Percentiles rank a stretch among this genome's conserved stretches.
phyloP scores from a whole-genome alignment of 2,113 vertebrate species.

The Gymnogyps californianus region DNA sequence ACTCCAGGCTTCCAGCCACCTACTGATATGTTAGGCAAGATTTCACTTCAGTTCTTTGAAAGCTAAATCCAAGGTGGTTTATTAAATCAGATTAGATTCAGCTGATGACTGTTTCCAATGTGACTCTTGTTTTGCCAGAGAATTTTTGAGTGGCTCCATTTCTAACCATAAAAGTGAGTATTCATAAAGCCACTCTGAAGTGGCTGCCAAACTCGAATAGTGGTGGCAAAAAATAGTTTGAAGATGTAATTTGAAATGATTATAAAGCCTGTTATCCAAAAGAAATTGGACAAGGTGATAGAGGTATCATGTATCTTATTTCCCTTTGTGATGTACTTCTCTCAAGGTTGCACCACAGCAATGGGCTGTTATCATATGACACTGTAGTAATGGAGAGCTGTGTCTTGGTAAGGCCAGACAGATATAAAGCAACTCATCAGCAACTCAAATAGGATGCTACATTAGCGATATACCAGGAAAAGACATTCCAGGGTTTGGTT shows the following conservation, averaged over 20 bases:
- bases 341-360: background rate
- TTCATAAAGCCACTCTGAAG: background rate
- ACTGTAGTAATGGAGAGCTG: background rate
- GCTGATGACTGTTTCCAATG: background rate
- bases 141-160: background rate
- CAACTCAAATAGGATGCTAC: background rate
- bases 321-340: background rate
- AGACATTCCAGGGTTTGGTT: background rate
- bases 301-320: background rate
- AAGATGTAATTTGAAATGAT: background rate
- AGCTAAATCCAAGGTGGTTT: background rate
- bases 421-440: background rate
- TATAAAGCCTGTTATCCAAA: background rate
- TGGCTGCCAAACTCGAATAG: background rate
- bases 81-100: background rate
- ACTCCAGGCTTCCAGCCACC: background rate
- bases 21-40: background rate
- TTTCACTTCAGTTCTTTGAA: background rate
- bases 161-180: background rate
- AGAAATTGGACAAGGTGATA: background rate
- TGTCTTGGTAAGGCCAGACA: background rate
- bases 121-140: background rate
- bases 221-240: background rate
- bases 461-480: background rate
- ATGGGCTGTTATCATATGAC: background rate